These are phyloP conservation scores for Uloborus plumipes DNA, from an alignment of 2,888 invertebrate genomes.

Conservation along the genomic window DNA sequence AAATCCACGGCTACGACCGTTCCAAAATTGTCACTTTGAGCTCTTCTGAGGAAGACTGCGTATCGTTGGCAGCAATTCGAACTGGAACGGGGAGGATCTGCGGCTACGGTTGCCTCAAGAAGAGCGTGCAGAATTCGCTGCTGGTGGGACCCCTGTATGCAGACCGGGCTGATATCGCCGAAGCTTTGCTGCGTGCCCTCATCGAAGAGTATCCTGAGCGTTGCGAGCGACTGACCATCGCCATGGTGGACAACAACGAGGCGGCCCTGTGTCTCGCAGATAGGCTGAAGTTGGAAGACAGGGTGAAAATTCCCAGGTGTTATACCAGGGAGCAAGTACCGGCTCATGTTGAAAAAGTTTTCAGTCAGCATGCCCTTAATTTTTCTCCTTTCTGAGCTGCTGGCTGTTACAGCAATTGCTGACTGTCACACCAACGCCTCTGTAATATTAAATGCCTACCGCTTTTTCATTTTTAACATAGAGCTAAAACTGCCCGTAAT, in stretches of 20 bases:
- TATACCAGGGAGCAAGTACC: slow-evolving; percentile 52
- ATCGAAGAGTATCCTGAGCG: slow-evolving; percentile 42
- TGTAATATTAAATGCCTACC: no score
- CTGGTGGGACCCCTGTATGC: slow-evolving; percentile 57
- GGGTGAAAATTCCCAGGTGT: slow-evolving; percentile 64
- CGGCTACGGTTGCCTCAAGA: slow-evolving; percentile 53
- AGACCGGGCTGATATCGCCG: slow-evolving; percentile 37
- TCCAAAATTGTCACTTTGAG: slow-evolving; percentile 45
- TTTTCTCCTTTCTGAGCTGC: slow-evolving; percentile 65
- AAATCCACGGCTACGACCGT: slow-evolving; percentile 54
- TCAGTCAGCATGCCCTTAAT: slow-evolving; percentile 66
- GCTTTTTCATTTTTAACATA: no score
- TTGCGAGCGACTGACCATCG: slow-evolving; percentile 44
- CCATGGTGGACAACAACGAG: slow-evolving; percentile 64
- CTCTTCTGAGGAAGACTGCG: slow-evolving; percentile 36
- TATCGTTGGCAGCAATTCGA: slow-evolving; percentile 24
- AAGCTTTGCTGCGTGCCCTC: slow-evolving; percentile 21
- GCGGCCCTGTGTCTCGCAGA: slow-evolving; percentile 60
- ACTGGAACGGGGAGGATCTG: slow-evolving; percentile 37
- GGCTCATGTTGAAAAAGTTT: slow-evolving; percentile 64
- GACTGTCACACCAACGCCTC: no score
- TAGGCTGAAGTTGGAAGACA: slow-evolving; percentile 53
- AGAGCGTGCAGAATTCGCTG: slow-evolving; percentile 34
- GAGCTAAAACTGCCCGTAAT: no score
- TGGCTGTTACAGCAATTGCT: no score